Evolutionary conservation across 2,888 invertebrate genomes (phyloP).

Genomic region (Acanthosepion esculentum): DNA sequence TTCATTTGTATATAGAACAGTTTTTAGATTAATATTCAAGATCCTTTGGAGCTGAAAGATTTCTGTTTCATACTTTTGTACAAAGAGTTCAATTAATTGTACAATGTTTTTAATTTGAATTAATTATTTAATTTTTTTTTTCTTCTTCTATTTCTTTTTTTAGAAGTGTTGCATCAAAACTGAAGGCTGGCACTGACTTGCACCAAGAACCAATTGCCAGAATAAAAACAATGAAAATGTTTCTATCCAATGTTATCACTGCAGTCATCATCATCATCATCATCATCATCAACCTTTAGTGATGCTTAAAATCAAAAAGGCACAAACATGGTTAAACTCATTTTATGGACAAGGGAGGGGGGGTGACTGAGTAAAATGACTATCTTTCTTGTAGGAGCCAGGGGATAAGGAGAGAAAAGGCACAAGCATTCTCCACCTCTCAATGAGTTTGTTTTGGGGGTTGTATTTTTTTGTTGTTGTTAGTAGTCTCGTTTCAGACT

Average conservation of each 20-base stretch:
- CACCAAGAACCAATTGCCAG: neutral
- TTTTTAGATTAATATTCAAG: neutral
- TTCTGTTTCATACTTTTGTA: neutral
- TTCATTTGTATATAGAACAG: constrained; percentile 9
- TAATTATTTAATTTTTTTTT: neutral
- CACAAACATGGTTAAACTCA: constrained; percentile 46
- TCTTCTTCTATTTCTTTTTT: neutral
- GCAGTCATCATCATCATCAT: neutral
- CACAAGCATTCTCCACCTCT: constrained; percentile 45
- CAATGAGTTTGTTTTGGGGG: neutral
- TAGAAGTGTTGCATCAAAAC: neutral
- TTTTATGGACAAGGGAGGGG: constrained; percentile 39
- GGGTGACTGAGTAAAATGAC: neutral
- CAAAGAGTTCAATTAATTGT: neutral
- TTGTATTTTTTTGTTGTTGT: neutral
- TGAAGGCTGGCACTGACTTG: constrained; percentile 22
- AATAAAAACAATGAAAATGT: neutral
- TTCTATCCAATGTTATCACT: neutral
- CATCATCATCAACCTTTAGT: constrained; percentile 11
- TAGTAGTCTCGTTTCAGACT: neutral
- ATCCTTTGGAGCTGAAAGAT: constrained; percentile 33
- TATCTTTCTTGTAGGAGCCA: neutral
- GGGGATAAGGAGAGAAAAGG: constrained; percentile 36
- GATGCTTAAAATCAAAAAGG: constrained; percentile 3
- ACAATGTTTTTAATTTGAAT: neutral